Evolutionary conservation across 2,888 invertebrate species (phyloP).

Genomic region (Idaea biselata): DNA sequence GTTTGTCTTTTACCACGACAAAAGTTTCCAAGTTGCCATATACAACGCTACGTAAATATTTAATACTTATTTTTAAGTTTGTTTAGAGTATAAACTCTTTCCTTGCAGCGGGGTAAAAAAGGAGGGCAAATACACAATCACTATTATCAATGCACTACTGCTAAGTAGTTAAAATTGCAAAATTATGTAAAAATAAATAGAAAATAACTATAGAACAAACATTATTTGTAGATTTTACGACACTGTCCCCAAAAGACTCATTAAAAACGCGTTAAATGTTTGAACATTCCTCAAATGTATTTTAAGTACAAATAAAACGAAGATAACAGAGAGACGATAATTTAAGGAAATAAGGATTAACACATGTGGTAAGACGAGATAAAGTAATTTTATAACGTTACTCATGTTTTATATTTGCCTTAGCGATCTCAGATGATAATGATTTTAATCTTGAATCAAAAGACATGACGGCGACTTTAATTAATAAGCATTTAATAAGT

Average conservation of each 20-base stretch:
- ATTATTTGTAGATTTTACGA: conserved; percentile 9
- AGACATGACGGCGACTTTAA: no score
- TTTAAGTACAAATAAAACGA: conserved; percentile 13
- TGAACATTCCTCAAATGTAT: conserved; percentile 19
- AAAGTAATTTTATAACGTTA: conserved; percentile 1
- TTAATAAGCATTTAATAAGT: no score
- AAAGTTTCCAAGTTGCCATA: no score
- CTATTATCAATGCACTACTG: not conserved
- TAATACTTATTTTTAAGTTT: no score
- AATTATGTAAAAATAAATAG: not conserved
- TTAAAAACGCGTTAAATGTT: conserved; percentile 23
- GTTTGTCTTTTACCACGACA: no score
- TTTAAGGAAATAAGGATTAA: conserved; percentile 19
- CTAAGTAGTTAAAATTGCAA: not conserved
- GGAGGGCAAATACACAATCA: not conserved
- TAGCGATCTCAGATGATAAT: not conserved
- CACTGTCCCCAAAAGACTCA: conserved; percentile 18
- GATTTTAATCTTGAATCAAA: no score
- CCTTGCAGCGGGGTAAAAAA: no score
- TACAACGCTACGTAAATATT: no score
- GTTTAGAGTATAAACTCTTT: no score
- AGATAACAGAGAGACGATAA: conserved; percentile 18
- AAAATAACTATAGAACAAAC: not conserved
- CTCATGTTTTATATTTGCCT: not conserved
- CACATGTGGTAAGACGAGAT: conserved; percentile 15